Evolutionary conservation across 2,888 invertebrate genomes (phyloP).

Genomic region (Drosophila setosimentum): DNA sequence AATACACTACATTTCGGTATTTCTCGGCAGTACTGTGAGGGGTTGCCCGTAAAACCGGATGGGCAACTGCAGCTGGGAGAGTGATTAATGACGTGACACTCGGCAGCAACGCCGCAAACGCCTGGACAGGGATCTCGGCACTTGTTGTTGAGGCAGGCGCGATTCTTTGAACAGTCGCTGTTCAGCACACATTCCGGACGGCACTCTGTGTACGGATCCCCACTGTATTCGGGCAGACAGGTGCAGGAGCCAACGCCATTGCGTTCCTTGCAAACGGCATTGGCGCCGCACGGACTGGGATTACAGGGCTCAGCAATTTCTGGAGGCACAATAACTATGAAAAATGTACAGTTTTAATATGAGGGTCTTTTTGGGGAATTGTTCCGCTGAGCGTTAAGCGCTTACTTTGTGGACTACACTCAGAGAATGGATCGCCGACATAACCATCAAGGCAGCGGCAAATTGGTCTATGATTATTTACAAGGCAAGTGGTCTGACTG

Average conservation of each 20-base stretch:
- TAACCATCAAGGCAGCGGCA: constrained; percentile 93
- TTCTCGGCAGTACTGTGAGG: constrained; percentile 87
- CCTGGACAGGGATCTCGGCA: constrained; percentile 94
- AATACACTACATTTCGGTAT: constrained; percentile 86
- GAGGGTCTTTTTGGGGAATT: not conserved
- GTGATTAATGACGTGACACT: constrained; percentile 93
- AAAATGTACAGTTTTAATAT: constrained; percentile 27
- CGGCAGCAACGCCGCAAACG: constrained; percentile 92
- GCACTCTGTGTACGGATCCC: constrained; percentile 94
- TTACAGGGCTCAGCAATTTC: constrained; percentile 91
- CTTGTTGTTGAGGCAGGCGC: constrained; percentile 93
- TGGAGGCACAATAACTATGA: constrained; percentile 85
- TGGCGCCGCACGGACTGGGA: constrained; percentile 94
- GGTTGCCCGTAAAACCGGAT: constrained; percentile 92
- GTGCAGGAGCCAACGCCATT: constrained; percentile 93
- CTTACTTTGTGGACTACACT: constrained; percentile 88
- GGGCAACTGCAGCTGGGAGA: constrained; percentile 92
- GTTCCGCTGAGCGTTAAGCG: constrained; percentile 12
- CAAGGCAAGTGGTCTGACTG: constrained; percentile 90
- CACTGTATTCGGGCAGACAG: constrained; percentile 92
- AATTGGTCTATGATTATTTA: constrained; percentile 93
- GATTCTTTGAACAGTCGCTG: constrained; percentile 91
- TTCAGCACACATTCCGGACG: constrained; percentile 94
- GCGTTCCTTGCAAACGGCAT: constrained; percentile 92
- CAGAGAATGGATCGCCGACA: constrained; percentile 94